These are phyloP conservation scores for Holotrichia oblita DNA, from an alignment of 1,140 invertebrate species.

Conservation along the genomic window DNA sequence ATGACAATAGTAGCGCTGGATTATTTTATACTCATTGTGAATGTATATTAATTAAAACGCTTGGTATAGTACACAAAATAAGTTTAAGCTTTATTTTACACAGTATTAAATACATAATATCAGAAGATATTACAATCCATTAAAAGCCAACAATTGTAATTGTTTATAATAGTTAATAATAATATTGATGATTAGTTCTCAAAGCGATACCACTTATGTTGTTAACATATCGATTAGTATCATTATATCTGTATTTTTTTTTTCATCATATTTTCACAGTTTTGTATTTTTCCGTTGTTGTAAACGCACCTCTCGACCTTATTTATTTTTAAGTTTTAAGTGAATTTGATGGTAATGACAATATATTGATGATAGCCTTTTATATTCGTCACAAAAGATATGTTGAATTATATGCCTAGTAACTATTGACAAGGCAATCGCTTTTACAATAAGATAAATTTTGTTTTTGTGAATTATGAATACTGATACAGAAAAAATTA, in stretches of 20 bases:
- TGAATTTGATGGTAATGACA: slow-evolving; percentile 46
- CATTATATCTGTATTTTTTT: not conserved
- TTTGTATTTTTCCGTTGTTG: not conserved
- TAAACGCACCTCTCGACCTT: slow-evolving; percentile 32
- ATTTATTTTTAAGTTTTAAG: slow-evolving; percentile 45
- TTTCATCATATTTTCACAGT: not conserved
- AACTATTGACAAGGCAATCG: not conserved
- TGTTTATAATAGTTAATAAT: slow-evolving; percentile 33
- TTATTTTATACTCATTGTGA: too few species aligned
- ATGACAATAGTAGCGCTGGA: too few species aligned
- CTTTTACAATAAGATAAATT: not conserved
- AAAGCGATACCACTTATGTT: slow-evolving; percentile 13
- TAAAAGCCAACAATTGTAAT: slow-evolving; percentile 58
- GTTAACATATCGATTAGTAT: not conserved
- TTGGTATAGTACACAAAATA: slow-evolving; percentile 59
- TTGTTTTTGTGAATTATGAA: not conserved
- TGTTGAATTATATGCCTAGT: slow-evolving; percentile 46
- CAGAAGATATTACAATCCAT: too few species aligned
- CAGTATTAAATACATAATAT: too few species aligned
- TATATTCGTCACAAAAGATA: slow-evolving; percentile 52
- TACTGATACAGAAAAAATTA: not conserved
- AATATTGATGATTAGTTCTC: slow-evolving; percentile 13
- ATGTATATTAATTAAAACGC: slow-evolving; percentile 19
- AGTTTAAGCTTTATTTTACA: slow-evolving; percentile 62
- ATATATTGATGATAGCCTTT: slow-evolving; percentile 1